Evolutionary conservation across 2,113 vertebrate species (phyloP), one percentile per base, ranked within the genome.

Genomic region (Thamnaconus septentrionalis): DNA sequence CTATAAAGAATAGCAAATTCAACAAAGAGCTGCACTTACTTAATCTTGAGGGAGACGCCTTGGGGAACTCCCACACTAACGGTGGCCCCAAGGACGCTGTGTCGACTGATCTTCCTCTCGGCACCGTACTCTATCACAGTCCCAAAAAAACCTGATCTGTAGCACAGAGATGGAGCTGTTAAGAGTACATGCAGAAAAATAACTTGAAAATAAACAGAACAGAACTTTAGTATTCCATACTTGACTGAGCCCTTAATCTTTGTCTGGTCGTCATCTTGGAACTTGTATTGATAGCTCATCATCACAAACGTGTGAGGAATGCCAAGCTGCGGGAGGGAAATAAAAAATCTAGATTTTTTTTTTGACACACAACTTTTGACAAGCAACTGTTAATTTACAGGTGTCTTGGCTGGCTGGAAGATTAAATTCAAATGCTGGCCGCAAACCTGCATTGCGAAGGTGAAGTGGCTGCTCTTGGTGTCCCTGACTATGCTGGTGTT

Each of bases 241-340:
- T 98, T 99, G 61, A 99, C 85, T 66, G 96, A 98, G 42, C 96
- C 96, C 83, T 97, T 99, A 61, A 98, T 91, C 53, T 95, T 93
- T 0, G 97, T 99, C 91, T 98, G 95, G 77, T 98, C 96, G 0
- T 99, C 97, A 52, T 98, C 94, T 87, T 99, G 96, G 89, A 98
- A 98, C 86, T 98, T 98, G 89, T 98, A 96, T 82, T 99, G 97
- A 64, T 98, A 98, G 87, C 97, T 98, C 92, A 98, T 91, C 92
- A 98, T 94, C 75, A 94, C 77, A 59, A 98, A 99, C 55, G 95
- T 95, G 82, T 98, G 95, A 39, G 96, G 97, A 78, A 99, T 94
- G 66, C 97, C 97, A 58, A 99, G 92, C 97, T 99, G 92, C 68
- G 76, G 73, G n/a, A 50, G n/a, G 48, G 69, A 54, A 59, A 69